Percentiles rank a stretch among this genome's conserved stretches.
Evolutionary conservation across 1,140 invertebrate genomes (phyloP).

Genomic region (Cydia amplana): DNA sequence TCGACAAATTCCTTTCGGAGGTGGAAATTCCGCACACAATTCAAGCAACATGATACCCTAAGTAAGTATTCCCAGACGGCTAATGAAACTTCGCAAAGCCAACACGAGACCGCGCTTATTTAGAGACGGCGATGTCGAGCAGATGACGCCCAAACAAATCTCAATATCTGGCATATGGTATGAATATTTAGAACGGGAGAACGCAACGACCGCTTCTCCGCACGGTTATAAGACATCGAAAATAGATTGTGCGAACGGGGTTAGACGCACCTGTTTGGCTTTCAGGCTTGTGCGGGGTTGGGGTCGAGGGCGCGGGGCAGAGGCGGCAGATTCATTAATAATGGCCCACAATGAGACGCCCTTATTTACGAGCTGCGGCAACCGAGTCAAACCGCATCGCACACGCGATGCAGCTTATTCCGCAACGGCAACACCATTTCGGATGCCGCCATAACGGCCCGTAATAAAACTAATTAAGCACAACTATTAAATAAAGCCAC

Average conservation of each 20-base stretch:
- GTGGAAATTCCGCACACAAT: slow-evolving; percentile 61
- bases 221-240: slow-evolving; percentile 76
- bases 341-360: slow-evolving; percentile 75
- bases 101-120: slow-evolving; percentile 71
- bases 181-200: slow-evolving; percentile 76
- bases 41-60: slow-evolving; percentile 66
- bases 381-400: slow-evolving; percentile 60
- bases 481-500: not conserved
- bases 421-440: slow-evolving; percentile 33
- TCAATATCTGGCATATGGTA: slow-evolving; percentile 77
- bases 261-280: slow-evolving; percentile 79
- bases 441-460: slow-evolving; percentile 20
- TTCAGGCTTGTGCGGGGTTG: slow-evolving; percentile 57
- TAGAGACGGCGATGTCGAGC: slow-evolving; percentile 68
- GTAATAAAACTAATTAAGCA: slow-evolving; percentile 11
- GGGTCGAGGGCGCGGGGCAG: slow-evolving; percentile 47
- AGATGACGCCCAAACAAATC: slow-evolving; percentile 77
- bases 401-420: slow-evolving; percentile 51
- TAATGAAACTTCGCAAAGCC: slow-evolving; percentile 73
- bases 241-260: slow-evolving; percentile 79
- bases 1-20: slow-evolving; percentile 43
- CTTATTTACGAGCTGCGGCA: slow-evolving; percentile 75
- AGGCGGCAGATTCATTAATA: slow-evolving; percentile 75
- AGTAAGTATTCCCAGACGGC: slow-evolving; percentile 67
- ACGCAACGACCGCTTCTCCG: slow-evolving; percentile 65